Base-by-base conservation (phyloP, 2,797 vertebrate genomes). In the Ciconia nigra region DNA sequence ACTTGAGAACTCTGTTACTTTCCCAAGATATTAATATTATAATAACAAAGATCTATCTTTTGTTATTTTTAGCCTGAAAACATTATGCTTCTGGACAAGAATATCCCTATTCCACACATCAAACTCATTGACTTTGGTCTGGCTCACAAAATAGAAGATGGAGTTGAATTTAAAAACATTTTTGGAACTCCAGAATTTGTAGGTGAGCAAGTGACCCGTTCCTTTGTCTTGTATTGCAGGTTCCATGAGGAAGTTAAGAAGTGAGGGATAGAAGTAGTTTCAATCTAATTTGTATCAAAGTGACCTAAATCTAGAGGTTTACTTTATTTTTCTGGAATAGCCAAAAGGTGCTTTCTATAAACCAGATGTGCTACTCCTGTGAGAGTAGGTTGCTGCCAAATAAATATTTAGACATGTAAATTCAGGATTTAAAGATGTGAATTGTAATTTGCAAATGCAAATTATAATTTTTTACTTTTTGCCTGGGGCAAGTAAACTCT, bases 181-280 rank as follows among this genome's bases (percentile, higher is more conserved):
- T 99, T 99, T 98, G 99, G 99, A 71, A 99, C 99, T 4, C 99
- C 99, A 4, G 99, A 99, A 98, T 99, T 99, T 95, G 99, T 99
- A 61, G 99, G 99, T 99, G 96, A 98, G 99, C 97, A 31, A 61
- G 5, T 7, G 6, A n/a, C 8, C 1, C 0, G 2, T 80, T 94
- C 46, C 51, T 67, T 77, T 71, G 25, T 47, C 37, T 49, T 5
- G 2, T 24, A 13, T 46, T 81, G 37, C 42, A 80, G 51, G 37
- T 81, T 85, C 41, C 37, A 25, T 24, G 33, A 81, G 39, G 52
- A 86, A 33, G 26, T 76, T 66, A 87, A 71, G 37, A 78, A 79
- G 8, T 44, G 46, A 71, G 15, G 15, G 41, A 39, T 7, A 51
- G 37, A 73, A 72, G 25, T 55, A 74, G 20, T 89, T 92, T 55